Conservation (phyloP, 2,888 invertebrate species). For the Parelbella ahira region DNA sequence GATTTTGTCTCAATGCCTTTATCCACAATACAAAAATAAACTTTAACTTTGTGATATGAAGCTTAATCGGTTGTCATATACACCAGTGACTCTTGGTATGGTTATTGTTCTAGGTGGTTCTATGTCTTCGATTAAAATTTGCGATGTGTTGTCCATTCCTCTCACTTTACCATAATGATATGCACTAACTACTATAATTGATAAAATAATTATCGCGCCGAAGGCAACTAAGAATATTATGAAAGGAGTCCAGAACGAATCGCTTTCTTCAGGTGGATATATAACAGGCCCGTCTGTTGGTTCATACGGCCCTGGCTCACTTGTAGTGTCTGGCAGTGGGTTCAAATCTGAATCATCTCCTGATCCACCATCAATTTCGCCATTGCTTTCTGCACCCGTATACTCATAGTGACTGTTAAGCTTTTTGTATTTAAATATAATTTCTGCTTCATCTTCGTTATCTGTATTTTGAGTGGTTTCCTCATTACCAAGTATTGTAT, state of each 20-base stretch:
- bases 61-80: not conserved
- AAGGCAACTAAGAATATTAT: conserved; percentile 37
- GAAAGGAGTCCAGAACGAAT: conserved; percentile 35
- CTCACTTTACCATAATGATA: conserved; percentile 38
- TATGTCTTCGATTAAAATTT: conserved; percentile 26
- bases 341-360: not conserved
- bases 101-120: conserved; percentile 34
- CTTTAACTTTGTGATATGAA: too few relatives aligned
- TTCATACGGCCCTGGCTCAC: too few relatives aligned
- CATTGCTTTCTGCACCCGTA: not conserved
- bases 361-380: not conserved
- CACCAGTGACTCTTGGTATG: conserved; percentile 28
- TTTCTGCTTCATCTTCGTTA: conserved; percentile 6
- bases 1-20: too few relatives aligned
- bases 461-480: too few relatives aligned
- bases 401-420: not conserved
- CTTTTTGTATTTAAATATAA: conserved; percentile 7
- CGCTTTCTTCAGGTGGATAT: not conserved
- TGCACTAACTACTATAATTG: conserved; percentile 32
- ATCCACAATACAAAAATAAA: too few relatives aligned
- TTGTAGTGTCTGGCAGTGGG: too few relatives aligned
- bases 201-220: conserved; percentile 30
- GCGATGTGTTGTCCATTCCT: conserved; percentile 6
- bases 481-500: too few relatives aligned
- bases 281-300: not conserved